phyloP scores from a whole-genome alignment of 2,888 invertebrate genomes.

The Harpalus rufipes region DNA sequence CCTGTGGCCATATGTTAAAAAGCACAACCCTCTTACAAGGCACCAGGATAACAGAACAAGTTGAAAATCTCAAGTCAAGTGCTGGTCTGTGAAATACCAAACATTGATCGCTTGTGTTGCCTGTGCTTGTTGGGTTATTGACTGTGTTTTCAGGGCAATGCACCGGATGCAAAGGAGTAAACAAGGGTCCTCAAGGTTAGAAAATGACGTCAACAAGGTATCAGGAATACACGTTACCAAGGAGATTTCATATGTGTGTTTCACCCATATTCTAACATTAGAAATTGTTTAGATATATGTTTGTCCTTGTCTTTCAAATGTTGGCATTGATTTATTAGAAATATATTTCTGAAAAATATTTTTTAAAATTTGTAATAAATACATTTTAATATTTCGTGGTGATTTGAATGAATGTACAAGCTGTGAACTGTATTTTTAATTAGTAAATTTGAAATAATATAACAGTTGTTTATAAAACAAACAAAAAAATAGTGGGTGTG shows the following conservation, averaged over 20 bases:
- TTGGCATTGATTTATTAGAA: background rate
- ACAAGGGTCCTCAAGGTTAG: conserved; percentile 64
- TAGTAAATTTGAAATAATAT: background rate
- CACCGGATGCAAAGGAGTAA: conserved; percentile 63
- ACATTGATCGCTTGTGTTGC: conserved; percentile 49
- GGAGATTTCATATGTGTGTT: conserved; percentile 11
- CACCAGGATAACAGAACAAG: conserved; percentile 40
- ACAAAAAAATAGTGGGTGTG: conserved; percentile 60
- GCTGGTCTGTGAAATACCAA: background rate
- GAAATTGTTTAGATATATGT: conserved; percentile 21
- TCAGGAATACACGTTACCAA: conserved; percentile 73
- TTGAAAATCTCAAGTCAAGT: background rate
- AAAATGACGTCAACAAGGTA: conserved; percentile 80
- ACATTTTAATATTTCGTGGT: background rate
- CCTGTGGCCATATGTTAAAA: conserved; percentile 37
- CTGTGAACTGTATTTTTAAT: background rate
- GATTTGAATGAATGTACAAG: background rate
- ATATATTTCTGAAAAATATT: background rate
- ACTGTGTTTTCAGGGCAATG: conserved; percentile 44
- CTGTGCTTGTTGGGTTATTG: conserved; percentile 52
- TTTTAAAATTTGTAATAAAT: background rate
- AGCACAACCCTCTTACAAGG: background rate
- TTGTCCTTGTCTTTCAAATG: background rate
- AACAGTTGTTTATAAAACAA: conserved; percentile 1
- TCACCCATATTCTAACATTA: conserved; percentile 10